Evolutionary conservation across 2,797 vertebrate species (phyloP).

Genomic region (Dallia pectoralis): DNA sequence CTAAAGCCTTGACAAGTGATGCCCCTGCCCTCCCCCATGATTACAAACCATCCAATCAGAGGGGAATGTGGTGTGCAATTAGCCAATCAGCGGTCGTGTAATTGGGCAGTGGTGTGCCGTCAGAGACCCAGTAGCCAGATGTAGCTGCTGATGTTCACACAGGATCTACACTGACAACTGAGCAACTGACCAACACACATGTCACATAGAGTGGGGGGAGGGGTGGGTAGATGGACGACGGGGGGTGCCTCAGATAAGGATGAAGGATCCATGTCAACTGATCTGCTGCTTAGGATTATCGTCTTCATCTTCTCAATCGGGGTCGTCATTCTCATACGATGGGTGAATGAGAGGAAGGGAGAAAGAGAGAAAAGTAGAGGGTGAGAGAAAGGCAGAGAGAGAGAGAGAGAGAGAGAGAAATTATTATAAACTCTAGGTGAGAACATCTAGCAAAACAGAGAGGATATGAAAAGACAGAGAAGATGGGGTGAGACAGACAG

Average conservation of each 20-base stretch:
- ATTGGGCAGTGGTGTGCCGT: constrained; percentile 71
- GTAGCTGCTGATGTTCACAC: constrained; percentile 98
- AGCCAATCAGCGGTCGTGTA: constrained; percentile 64
- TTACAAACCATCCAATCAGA: constrained; percentile 46
- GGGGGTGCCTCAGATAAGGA: neutral
- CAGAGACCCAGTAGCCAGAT: constrained; percentile 99
- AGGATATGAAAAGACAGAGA: constrained; percentile 1
- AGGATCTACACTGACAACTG: constrained; percentile 99
- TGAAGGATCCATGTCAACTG: neutral
- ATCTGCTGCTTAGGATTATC: neutral
- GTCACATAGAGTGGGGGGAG: constrained; percentile 1
- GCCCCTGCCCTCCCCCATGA: constrained; percentile 51
- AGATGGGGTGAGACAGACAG: constrained; percentile 32
- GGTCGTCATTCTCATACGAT: neutral
- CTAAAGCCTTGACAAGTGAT: too few species aligned
- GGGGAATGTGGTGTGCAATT: constrained; percentile 46
- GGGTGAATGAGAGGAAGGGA: neutral
- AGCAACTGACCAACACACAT: constrained; percentile 84
- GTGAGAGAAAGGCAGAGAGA: neutral
- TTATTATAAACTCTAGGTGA: neutral
- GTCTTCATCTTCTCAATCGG: neutral
- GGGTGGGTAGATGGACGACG: neutral
- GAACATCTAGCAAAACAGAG: neutral
- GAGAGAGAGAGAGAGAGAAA: neutral
- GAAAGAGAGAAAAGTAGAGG: neutral